Conservation (phyloP, 1,140 invertebrate species). For the Drepana arcuata region DNA sequence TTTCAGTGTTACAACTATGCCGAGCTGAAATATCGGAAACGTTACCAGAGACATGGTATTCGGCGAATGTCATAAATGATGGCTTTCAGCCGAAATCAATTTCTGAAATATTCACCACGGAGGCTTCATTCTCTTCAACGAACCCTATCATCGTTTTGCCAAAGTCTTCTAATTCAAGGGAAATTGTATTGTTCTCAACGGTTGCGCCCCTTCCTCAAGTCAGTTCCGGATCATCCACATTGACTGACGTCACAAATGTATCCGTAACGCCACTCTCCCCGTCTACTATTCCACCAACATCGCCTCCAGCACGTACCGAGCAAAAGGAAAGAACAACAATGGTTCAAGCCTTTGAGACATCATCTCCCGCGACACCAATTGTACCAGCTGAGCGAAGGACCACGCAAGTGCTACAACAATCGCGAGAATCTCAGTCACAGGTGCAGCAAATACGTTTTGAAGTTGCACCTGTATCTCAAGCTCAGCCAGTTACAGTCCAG, state of each 20-base stretch:
- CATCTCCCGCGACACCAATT: background rate
- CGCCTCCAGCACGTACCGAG: background rate
- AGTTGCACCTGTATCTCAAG: constrained; percentile 7
- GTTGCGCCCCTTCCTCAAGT: constrained; percentile 9
- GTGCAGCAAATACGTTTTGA: constrained; percentile 10
- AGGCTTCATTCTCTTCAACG: constrained; percentile 28
- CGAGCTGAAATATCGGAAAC: constrained; percentile 45
- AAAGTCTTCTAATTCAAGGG: constrained; percentile 4
- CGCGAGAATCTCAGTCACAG: no score
- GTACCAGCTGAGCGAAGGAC: background rate
- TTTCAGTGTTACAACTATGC: constrained; percentile 63
- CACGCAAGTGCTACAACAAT: no score
- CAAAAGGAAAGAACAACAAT: constrained; percentile 1
- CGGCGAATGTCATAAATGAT: constrained; percentile 54
- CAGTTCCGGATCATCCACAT: background rate
- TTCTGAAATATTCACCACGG: constrained; percentile 53
- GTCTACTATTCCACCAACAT: constrained; percentile 1
- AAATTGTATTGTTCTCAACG: constrained; percentile 8
- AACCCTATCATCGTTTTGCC: constrained; percentile 34
- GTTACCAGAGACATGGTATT: constrained; percentile 42
- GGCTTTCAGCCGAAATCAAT: constrained; percentile 52
- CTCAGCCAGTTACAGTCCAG: background rate
- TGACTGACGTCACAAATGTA: no score
- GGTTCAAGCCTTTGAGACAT: no score
- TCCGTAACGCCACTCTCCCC: background rate